Evolutionary conservation across 2,797 vertebrate genomes (phyloP).

Genomic region (Labroides dimidiatus): DNA sequence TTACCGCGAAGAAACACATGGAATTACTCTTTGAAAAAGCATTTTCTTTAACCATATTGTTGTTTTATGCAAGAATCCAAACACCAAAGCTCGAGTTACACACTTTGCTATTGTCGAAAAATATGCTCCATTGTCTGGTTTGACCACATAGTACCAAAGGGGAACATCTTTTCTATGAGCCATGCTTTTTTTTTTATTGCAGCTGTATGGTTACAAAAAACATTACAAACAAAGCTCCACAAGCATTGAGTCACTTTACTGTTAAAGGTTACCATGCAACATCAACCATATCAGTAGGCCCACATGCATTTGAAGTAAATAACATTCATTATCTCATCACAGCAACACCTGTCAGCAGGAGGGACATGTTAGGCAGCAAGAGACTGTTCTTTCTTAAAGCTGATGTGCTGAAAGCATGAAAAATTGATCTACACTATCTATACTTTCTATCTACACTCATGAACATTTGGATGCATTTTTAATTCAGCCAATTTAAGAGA

Average conservation of each 20-base stretch:
- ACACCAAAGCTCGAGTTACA: slow-evolving; percentile 52
- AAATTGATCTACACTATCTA: no score
- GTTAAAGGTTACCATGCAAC: no score
- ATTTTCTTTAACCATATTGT: slow-evolving; percentile 28
- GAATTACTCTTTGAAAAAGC: slow-evolving; percentile 26
- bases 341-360: no score
- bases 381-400: no score
- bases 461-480: no score
- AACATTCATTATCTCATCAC: no score
- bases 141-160: slow-evolving; percentile 47
- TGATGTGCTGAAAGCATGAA: no score
- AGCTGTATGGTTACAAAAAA: neutral
- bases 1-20: slow-evolving; percentile 21
- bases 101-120: slow-evolving; percentile 17
- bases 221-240: neutral
- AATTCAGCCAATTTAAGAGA: neutral
- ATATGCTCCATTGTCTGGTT: slow-evolving; percentile 56
- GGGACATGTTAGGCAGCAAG: no score
- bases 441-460: no score
- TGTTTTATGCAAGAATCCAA: slow-evolving; percentile 34
- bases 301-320: no score
- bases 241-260: neutral
- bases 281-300: no score
- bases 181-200: slow-evolving; percentile 10
- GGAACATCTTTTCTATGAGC: slow-evolving; percentile 28